Conservation (phyloP, 2,888 invertebrate genomes). For the Morpho helenor region DNA sequence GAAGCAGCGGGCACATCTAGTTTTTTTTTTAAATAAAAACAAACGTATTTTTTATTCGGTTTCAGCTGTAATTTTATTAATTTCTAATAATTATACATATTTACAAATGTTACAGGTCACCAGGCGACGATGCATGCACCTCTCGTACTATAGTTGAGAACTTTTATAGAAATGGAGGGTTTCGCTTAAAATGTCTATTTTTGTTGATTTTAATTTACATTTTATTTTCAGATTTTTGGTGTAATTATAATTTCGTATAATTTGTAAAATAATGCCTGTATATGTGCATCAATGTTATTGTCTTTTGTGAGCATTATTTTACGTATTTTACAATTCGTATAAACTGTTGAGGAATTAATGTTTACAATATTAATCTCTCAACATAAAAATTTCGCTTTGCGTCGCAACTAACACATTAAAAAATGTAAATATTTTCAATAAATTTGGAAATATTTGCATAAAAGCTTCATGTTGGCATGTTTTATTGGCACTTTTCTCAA, state of each 20-base stretch:
- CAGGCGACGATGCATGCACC: constrained; percentile 37
- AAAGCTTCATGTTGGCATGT: constrained; percentile 43
- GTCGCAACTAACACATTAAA: constrained; percentile 47
- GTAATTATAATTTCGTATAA: constrained; percentile 1
- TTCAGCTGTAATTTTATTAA: neutral
- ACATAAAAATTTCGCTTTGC: no score
- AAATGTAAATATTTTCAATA: constrained; percentile 50
- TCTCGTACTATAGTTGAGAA: constrained; percentile 17
- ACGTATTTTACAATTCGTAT: neutral
- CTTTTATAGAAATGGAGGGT: constrained; percentile 73
- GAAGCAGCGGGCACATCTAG: no score
- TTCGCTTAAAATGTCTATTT: constrained; percentile 65
- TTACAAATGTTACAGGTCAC: constrained; percentile 22
- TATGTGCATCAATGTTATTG: neutral
- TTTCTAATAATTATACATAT: constrained; percentile 3
- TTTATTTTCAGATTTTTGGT: constrained; percentile 2
- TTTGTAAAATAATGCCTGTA: constrained; percentile 5
- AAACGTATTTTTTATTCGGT: no score
- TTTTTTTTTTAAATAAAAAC: no score
- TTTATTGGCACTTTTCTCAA: constrained; percentile 40
- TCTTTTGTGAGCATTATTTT: constrained; percentile 4
- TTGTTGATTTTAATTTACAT: constrained; percentile 24
- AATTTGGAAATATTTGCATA: constrained; percentile 49
- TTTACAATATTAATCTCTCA: neutral
- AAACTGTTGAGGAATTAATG: neutral